A percentile compares a stretch with the other conserved stretches of the same genome.
These are phyloP conservation scores for Bombyx mori DNA, from an alignment of 1,140 invertebrate genomes.

Conservation along the genomic window DNA sequence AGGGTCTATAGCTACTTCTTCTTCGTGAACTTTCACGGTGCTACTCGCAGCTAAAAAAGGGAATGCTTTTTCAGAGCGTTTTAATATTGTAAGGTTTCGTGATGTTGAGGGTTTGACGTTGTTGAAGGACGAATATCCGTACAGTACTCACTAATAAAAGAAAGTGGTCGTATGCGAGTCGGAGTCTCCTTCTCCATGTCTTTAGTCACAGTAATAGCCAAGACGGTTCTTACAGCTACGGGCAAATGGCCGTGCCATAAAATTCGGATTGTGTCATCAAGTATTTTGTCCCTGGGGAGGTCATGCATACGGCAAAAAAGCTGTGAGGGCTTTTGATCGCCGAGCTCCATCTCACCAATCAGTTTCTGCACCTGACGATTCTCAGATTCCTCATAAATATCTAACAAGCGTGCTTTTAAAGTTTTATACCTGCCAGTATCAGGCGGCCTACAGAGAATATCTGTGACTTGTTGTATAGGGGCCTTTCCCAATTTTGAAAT, in stretches of 20 bases:
- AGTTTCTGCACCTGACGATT: constrained; percentile 13
- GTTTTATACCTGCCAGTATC: constrained; percentile 9
- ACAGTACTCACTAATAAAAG: no score
- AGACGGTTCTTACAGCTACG: no score
- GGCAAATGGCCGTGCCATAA: constrained; percentile 7
- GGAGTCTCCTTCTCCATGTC: no score
- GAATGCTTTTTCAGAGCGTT: constrained; percentile 36
- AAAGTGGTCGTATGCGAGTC: no score
- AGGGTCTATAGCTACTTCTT: constrained; percentile 39
- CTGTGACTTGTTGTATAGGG: constrained; percentile 8
- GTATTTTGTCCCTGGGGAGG: constrained; percentile 2
- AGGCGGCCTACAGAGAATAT: constrained; percentile 12
- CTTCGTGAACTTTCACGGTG: constrained; percentile 36
- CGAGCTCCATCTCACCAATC: constrained; percentile 8
- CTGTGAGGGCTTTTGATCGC: constrained; percentile 14
- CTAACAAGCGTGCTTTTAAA: constrained; percentile 7
- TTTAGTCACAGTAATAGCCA: no score
- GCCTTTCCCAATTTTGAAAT: constrained; percentile 9
- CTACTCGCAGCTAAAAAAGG: constrained; percentile 34
- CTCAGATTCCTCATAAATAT: constrained; percentile 14
- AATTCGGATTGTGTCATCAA: constrained; percentile 1
- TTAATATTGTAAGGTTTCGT: constrained; percentile 27
- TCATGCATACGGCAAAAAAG: constrained; percentile 9
- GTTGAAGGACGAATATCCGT: no score
- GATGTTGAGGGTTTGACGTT: no score